Percentiles rank a stretch among this genome's conserved stretches.
phyloP scores from a whole-genome alignment of 1,140 invertebrate species.

The Gonatopus flavifemur region DNA sequence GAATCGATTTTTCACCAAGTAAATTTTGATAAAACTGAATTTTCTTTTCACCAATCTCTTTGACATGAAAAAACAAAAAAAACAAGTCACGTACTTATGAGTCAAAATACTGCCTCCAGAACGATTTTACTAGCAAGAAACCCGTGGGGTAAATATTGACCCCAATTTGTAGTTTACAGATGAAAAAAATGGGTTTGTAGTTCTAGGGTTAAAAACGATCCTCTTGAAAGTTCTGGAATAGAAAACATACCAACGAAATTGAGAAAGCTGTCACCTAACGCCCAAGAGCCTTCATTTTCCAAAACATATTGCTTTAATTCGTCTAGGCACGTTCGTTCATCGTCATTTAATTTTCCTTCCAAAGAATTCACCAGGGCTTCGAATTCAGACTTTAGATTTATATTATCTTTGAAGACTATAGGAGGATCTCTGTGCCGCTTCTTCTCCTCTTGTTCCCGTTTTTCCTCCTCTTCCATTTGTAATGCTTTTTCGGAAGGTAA shows the following conservation, averaged over 20 bases:
- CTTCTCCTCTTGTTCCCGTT: conserved; percentile 67
- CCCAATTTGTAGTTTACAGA: no score
- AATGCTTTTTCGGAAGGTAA: conserved; percentile 57
- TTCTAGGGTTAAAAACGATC: no score
- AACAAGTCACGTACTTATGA: no score
- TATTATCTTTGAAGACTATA: conserved; percentile 75
- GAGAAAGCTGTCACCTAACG: conserved; percentile 84
- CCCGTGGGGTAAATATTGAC: no score
- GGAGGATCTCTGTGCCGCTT: conserved; percentile 79
- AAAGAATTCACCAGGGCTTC: conserved; percentile 65
- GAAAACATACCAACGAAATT: conserved; percentile 72
- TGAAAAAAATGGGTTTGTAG: no score
- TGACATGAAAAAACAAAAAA: no score
- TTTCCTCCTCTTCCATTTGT: conserved; percentile 69
- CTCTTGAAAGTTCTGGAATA: neutral
- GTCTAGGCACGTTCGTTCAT: conserved; percentile 71
- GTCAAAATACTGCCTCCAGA: no score
- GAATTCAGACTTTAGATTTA: conserved; percentile 69
- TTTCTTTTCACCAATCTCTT: no score
- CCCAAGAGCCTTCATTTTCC: conserved; percentile 88
- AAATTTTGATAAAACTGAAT: no score
- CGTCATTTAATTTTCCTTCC: conserved; percentile 67
- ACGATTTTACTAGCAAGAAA: no score
- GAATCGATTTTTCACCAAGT: no score
- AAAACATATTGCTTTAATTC: conserved; percentile 86